Evolutionary conservation across 2,113 vertebrate genomes (phyloP), one percentile per base, ranked within the genome.

Genomic region (Balaeniceps rex): DNA sequence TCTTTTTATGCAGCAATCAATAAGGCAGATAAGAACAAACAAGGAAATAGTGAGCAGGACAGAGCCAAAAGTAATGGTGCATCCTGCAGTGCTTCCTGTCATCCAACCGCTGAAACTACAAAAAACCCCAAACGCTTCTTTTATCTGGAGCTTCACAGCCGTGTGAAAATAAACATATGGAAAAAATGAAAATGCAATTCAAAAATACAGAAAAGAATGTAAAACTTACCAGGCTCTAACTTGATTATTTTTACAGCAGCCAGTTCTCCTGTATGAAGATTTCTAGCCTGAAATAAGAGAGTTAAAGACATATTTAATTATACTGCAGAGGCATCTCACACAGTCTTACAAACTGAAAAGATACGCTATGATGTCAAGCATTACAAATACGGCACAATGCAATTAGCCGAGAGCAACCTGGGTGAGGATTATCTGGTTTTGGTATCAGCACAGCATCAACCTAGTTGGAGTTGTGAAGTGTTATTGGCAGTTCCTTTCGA

Each of bases 201-300:
- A 72, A 83, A 77, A 94, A 85, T 10, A 83, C 6, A 86, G 54
- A 90, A 46, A 95, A 78, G 70, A 51, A 86, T 79, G 82, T 28
- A 33, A 87, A 94, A 98, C 99, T 98, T 98, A 99, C 99, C 99
- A 97, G 99, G 99, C 96, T 99, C 99, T 98, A 99, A 97, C 96
- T 99, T 99, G 94, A 99, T 99, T 94, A 99, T 99, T 98, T 99
- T 99, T 90, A 99, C 99, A 93, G 99, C 99, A 94, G 99, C 99
- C 90, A 99, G 98, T 86, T 99, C 99, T 97, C 99, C 99, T 2
- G 99, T 99, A 80, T 99, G 98, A 90, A 99, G 97, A 97, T 99
- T 99, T 97, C 99, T 99, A 94, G 99, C 99, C 99, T 99, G 98
- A 87, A 98, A 98, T 7, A n/a, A 96, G 74, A 98, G 71, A 96